Evolutionary conservation across 2,797 vertebrate genomes (phyloP).

Genomic region (Hoplostethus mediterraneus): DNA sequence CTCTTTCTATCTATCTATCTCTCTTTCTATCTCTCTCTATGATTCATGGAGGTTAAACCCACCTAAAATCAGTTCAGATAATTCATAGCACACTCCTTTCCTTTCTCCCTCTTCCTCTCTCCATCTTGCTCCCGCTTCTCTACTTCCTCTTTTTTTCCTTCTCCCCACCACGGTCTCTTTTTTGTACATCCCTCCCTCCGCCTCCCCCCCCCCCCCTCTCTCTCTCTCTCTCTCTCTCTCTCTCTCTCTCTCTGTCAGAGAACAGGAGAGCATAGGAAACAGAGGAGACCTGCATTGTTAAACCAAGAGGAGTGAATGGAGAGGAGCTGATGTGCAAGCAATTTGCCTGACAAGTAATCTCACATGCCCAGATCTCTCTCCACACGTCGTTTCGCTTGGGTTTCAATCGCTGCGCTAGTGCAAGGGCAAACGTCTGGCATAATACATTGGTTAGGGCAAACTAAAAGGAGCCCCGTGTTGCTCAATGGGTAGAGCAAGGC

Average conservation of each 20-base stretch:
- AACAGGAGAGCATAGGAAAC: background rate
- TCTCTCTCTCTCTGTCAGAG: background rate
- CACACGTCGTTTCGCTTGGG: conserved; percentile 6
- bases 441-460: conserved; percentile 2
- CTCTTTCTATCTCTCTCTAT: background rate
- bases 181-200: background rate
- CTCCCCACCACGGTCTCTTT: background rate
- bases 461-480: background rate
- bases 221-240: background rate
- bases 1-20: background rate
- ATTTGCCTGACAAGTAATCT: conserved; percentile 23
- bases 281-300: background rate
- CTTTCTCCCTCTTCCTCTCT: too few species aligned
- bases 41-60: too few species aligned
- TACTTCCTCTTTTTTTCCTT: too few species aligned
- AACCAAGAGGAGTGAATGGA: background rate
- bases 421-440: background rate
- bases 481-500: background rate
- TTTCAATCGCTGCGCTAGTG: background rate
- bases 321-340: conserved; percentile 2
- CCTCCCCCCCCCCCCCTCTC: background rate
- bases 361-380: background rate
- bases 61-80: too few species aligned
- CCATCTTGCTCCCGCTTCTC: background rate
- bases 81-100: too few species aligned